Base-by-base conservation (phyloP, 2,888 invertebrate genomes). In the Mystacides longicornis region DNA sequence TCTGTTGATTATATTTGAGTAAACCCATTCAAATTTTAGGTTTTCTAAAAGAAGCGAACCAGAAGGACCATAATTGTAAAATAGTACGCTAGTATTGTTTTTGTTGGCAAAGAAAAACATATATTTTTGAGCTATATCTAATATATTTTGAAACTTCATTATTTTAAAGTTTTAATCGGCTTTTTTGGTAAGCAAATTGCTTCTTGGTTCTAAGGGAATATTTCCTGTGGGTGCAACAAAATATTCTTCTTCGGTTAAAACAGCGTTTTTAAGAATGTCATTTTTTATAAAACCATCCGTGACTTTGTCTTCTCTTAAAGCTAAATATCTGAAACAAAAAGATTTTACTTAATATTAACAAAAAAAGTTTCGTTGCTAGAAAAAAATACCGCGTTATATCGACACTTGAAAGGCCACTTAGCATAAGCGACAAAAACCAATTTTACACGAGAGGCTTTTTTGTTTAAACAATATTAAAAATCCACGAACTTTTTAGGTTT, bases 221-320 rank as follows among this genome's bases (percentile, higher is more conserved):
- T 91, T 90, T 63, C 93, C 93, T 16, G 87, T 87, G 7, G 95
- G 95, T 23, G 90, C 88, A 14, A 94, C 86, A 76, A 93, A 95
- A 69, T 93, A 95, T 64, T 92, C 91, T 69, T 95, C 95, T 67
- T 93, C 90, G 14, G 79, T 79, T 52, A 86, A 62, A 33, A 75
- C 66, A 1, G 94, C 89, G 79, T 93, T 91, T 59, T 73, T 77
- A 54, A 94, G 68, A 58, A 95, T 79, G 52, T 85, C 81, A 22
- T 81, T 75, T 52, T 82, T 79, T 64, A 81, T 82, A 65, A 83
- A 81, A 19, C 85, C 86, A 64, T 87, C 86, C 1, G 78, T 83
- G 18, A 89, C 79, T 62, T 70, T 65, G 68, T 92, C 90, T 56
- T 81, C 74, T 54, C 93, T 77, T 55, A 93, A 72, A 63, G 72